Evolutionary conservation across 2,113 vertebrate species (phyloP).

Genomic region (Holacanthus passer): DNA sequence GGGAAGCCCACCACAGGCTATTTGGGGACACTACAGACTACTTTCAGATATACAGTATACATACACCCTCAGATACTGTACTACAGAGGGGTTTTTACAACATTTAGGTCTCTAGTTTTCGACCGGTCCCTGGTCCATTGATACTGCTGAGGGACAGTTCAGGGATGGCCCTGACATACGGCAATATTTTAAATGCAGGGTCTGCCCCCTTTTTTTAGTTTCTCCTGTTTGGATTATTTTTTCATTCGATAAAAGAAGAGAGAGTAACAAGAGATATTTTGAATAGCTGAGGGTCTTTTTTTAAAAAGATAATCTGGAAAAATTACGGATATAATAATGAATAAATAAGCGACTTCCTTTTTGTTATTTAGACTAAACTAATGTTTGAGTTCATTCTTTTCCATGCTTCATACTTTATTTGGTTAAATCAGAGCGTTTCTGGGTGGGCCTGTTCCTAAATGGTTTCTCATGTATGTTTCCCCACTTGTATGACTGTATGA

Average conservation of each 20-base stretch:
- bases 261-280: constrained; percentile 71
- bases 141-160: constrained; percentile 55
- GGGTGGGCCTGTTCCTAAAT: constrained; percentile 84
- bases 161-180: constrained; percentile 61
- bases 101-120: constrained; percentile 47
- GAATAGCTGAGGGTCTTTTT: constrained; percentile 65
- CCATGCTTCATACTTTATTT: constrained; percentile 81
- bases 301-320: constrained; percentile 53
- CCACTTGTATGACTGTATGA: constrained; percentile 88
- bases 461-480: constrained; percentile 85
- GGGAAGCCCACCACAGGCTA: constrained; percentile 24
- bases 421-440: constrained; percentile 82
- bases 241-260: constrained; percentile 49
- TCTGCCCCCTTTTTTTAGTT: constrained; percentile 69
- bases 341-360: constrained; percentile 66
- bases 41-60: constrained; percentile 66
- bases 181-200: constrained; percentile 81
- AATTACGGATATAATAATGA: constrained; percentile 61
- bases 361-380: constrained; percentile 70
- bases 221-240: constrained; percentile 65
- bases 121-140: constrained; percentile 52
- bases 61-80: constrained; percentile 46
- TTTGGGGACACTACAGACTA: constrained; percentile 73
- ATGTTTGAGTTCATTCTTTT: constrained; percentile 70
- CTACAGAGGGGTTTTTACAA: constrained; percentile 58